Evolutionary conservation across 2,797 vertebrate genomes (phyloP), one percentile per base, ranked within the genome.

Genomic region (Mico argentatus): DNA sequence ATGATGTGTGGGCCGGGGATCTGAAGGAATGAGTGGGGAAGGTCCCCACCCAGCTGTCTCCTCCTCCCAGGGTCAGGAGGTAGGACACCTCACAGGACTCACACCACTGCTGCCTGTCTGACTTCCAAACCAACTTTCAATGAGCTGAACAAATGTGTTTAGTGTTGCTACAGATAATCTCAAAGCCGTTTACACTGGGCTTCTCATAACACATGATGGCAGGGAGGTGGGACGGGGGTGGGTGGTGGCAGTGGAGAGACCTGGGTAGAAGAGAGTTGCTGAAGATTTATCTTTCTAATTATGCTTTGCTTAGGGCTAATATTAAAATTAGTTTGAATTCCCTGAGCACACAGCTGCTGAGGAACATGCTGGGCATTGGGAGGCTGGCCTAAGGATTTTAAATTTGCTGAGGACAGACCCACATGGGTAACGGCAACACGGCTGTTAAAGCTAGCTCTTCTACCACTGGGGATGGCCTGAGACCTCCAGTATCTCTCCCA

Each of bases 231-330:
- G 89, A n/a, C n/a, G 41, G 55, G 75, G 55, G 64, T n/a, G 67
- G 97, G 90, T 94, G 81, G 84, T 82, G 88, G 73, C 41, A 13
- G 27, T 26, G 22, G 81, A 70, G 75, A 92, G 86, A 61, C 81
- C 95, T 88, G 88, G 50, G 84, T 92, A 89, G 39, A 85, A 96
- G 85, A 97, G 94, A 95, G 82, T 86, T 95, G 88, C 89, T 59
- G 33, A 96, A 98, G 97, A 98, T 97, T 97, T 98, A 96, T 96
- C 96, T 97, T 97, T 94, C 97, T 98, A 97, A 98, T 98, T 98
- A 98, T 81, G 92, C 86, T 95, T 97, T 97, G 96, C 96, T 97
- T 79, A 96, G 90, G 97, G 96, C 97, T 97, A 97, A 97, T 97
- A 97, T 96, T 95, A 96, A 97, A 98, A 98, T 98, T 95, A 96